Base-by-base conservation (phyloP, 1,140 invertebrate species). In the Vollenhovia emeryi region DNA sequence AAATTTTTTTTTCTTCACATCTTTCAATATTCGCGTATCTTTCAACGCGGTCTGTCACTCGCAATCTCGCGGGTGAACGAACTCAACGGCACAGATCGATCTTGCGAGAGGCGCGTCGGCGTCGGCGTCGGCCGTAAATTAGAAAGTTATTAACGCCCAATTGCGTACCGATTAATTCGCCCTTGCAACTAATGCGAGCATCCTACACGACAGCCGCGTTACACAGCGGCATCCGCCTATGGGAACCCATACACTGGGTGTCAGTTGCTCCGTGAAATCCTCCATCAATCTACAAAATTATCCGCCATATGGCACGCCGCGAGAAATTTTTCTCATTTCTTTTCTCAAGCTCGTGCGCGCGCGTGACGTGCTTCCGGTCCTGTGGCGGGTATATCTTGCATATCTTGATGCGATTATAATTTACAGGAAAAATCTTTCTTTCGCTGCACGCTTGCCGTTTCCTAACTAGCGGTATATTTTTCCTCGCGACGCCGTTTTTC, bases 261-360 rank as follows among this genome's bases (percentile, higher is more conserved):
- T 93, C 93, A 94, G 93, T 93, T 94, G 93, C 89, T 85, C 86
- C 92, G 90, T 93, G 92, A 94, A 94, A 93, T 93, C 89, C 84
- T 91, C 83, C 91, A 93, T 93, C 88, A 85, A 93, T 93, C 91
- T 92, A 87, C 85, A 9, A 86, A 92, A 93, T 93, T 93, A 91
- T 90, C 84, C 64, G 87, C 86, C 93, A 94, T 94, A 92, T 93
- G 92, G 92, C 78, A 50, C 45, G 55, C 83, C 84, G 55, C 66
- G 89, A 69, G 84, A 66, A 85, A 84, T 62, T 84, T 89, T 88
- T 11, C 52, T 69, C 36, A 43, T 55, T 64, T 13, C 33, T 21
- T 30, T 27, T 62, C 71, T 27, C 48, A 21, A 30, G 2, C 24
- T 0, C 15, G 36, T 36, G 27, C 27, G 27, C 45, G 27, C 27